Conservation (phyloP, 2,888 invertebrate genomes). For the Pachydiplax longipennis region DNA sequence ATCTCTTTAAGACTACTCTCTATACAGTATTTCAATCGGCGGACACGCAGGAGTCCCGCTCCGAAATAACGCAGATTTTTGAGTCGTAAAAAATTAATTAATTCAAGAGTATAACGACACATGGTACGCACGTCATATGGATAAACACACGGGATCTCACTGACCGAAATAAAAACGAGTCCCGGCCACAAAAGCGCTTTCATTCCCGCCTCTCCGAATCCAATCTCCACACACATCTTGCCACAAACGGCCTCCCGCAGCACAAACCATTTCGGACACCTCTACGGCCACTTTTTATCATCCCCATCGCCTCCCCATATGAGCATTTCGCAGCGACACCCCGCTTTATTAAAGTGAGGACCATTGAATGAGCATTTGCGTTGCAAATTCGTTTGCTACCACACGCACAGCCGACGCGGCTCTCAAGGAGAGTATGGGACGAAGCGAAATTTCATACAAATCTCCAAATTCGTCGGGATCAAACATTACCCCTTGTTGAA, state of each 20-base stretch:
- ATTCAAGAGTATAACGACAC: background rate
- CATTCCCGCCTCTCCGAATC: background rate
- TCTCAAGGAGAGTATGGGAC: background rate
- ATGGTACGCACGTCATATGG: background rate
- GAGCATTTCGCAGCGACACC: constrained; percentile 6
- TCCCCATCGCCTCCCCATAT: background rate
- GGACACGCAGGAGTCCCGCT: too few species aligned
- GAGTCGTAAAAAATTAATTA: too few species aligned
- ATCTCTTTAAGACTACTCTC: too few species aligned
- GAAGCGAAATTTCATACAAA: background rate
- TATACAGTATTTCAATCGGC: too few species aligned
- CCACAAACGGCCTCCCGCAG: background rate
- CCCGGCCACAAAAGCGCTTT: too few species aligned
- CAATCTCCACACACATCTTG: constrained; percentile 1
- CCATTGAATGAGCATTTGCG: constrained; percentile 34
- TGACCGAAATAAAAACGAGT: background rate
- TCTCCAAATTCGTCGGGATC: background rate
- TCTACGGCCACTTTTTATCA: background rate
- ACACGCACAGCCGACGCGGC: background rate
- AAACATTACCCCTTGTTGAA: background rate
- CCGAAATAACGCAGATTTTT: too few species aligned
- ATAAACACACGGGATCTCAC: background rate
- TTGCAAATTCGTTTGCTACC: constrained; percentile 1
- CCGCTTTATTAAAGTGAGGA: constrained; percentile 36
- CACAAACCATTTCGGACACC: background rate